A percentile compares a stretch with the other conserved stretches of the same genome.
Conservation (phyloP, 2,113 vertebrate species). For the Sisor rabdophorus region DNA sequence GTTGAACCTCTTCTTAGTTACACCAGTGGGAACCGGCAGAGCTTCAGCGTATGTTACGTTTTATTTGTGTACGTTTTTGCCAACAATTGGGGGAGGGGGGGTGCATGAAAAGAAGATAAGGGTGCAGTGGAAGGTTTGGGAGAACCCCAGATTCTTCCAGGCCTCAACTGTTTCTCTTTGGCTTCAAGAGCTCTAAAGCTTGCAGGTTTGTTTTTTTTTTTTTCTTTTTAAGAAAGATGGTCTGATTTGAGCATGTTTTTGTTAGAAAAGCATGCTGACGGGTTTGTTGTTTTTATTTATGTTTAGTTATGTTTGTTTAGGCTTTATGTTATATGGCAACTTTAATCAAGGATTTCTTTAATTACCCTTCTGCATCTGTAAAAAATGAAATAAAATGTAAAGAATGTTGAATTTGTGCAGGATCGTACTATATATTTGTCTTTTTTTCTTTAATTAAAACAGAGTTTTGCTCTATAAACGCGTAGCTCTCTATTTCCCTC, state of each 20-base stretch:
- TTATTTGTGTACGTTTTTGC: conserved; percentile 26
- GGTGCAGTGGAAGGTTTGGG: not conserved
- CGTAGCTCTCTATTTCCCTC: conserved; percentile 1
- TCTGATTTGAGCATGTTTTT: conserved; percentile 30
- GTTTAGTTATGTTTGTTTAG: too few species aligned
- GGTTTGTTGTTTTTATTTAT: too few species aligned
- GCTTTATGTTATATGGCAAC: conserved; percentile 26
- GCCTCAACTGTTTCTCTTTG: conserved; percentile 39
- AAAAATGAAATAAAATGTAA: too few species aligned
- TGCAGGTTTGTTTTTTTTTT: not conserved
- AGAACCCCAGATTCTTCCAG: conserved; percentile 9
- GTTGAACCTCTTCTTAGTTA: conserved; percentile 13
- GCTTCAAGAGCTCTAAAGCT: conserved; percentile 4
- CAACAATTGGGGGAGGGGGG: not conserved
- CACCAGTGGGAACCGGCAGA: not conserved
- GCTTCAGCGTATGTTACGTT: conserved; percentile 1
- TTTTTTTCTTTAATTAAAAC: conserved; percentile 26
- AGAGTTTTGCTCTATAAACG: conserved; percentile 18
- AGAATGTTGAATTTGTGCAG: conserved; percentile 15
- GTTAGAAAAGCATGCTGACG: conserved; percentile 15
- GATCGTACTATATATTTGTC: conserved; percentile 25
- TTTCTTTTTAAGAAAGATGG: not conserved
- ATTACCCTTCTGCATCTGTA: conserved; percentile 18
- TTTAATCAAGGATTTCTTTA: conserved; percentile 26
- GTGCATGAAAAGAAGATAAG: not conserved